phyloP scores from a whole-genome alignment of 64 coral and sea anemone species.

The Actinia equina region DNA sequence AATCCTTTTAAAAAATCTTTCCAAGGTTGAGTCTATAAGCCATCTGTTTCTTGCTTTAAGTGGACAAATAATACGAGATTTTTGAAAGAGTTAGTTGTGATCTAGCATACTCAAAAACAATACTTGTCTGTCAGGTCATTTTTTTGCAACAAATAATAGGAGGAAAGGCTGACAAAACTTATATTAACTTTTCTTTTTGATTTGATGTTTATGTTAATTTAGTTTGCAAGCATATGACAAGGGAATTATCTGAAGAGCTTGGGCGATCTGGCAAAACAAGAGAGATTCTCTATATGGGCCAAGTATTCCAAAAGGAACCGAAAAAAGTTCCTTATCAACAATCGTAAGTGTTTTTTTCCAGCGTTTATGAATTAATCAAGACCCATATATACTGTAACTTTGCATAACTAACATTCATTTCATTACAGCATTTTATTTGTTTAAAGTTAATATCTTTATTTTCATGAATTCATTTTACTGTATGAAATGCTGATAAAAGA shows the following conservation, averaged over 20 bases:
- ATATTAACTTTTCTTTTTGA: background rate
- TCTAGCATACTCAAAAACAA: too few relatives aligned
- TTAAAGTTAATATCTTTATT: background rate
- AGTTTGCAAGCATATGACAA: slow-evolving; percentile 87
- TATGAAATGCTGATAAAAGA: background rate
- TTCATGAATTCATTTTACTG: background rate
- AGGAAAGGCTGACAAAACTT: background rate
- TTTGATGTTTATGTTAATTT: background rate
- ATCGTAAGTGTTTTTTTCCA: slow-evolving; percentile 54
- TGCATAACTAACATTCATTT: background rate
- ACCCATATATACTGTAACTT: background rate
- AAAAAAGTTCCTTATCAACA: slow-evolving; percentile 75
- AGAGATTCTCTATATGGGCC: slow-evolving; percentile 78
- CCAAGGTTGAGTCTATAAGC: background rate
- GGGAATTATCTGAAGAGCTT: slow-evolving; percentile 71
- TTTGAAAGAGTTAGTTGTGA: background rate
- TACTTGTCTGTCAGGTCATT: background rate
- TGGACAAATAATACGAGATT: background rate
- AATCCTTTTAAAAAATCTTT: background rate
- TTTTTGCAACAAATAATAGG: background rate
- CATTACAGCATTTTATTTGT: background rate
- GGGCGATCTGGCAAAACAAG: slow-evolving; percentile 65
- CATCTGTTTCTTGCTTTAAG: background rate
- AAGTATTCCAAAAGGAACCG: slow-evolving; percentile 65
- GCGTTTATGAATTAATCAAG: background rate